Conservation (phyloP, 2,888 invertebrate genomes). For the Athrips mouffetella region DNA sequence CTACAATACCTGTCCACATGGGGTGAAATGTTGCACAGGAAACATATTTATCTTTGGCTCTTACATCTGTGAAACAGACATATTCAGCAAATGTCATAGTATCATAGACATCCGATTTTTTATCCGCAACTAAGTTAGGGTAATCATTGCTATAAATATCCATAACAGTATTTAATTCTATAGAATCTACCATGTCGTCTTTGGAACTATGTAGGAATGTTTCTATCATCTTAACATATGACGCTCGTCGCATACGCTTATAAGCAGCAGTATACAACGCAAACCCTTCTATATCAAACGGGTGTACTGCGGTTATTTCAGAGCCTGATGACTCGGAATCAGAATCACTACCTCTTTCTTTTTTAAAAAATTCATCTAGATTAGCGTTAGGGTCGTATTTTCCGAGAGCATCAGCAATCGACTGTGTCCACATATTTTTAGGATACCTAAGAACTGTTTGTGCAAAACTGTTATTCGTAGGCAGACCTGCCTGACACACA, state of each 20-base stretch:
- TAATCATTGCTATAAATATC: conserved; percentile 83
- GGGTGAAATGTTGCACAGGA: conserved; percentile 84
- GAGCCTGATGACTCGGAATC: conserved; percentile 33
- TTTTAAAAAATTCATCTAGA: conserved; percentile 26
- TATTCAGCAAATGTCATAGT: conserved; percentile 71
- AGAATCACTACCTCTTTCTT: conserved; percentile 25
- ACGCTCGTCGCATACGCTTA: conserved; percentile 53
- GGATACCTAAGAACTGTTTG: conserved; percentile 85
- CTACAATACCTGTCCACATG: conserved; percentile 82
- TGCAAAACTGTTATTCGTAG: conserved; percentile 62
- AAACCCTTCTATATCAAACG: conserved; percentile 51
- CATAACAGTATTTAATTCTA: conserved; percentile 70
- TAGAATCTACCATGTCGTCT: conserved; percentile 33
- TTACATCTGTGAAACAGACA: conserved; percentile 82
- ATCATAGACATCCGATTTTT: conserved; percentile 47
- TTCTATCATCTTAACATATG: conserved; percentile 56
- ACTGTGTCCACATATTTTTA: conserved; percentile 84
- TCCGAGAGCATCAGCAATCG: conserved; percentile 59
- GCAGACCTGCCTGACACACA: conserved; percentile 78
- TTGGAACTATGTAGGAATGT: conserved; percentile 42
- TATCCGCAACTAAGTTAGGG: conserved; percentile 60
- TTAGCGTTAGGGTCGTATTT: conserved; percentile 44
- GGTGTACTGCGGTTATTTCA: conserved; percentile 33
- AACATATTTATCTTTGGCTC: conserved; percentile 82
- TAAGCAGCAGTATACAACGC: conserved; percentile 49